Evolutionary conservation across 2,113 vertebrate species (phyloP).

Genomic region (Ammodytes marinus): DNA sequence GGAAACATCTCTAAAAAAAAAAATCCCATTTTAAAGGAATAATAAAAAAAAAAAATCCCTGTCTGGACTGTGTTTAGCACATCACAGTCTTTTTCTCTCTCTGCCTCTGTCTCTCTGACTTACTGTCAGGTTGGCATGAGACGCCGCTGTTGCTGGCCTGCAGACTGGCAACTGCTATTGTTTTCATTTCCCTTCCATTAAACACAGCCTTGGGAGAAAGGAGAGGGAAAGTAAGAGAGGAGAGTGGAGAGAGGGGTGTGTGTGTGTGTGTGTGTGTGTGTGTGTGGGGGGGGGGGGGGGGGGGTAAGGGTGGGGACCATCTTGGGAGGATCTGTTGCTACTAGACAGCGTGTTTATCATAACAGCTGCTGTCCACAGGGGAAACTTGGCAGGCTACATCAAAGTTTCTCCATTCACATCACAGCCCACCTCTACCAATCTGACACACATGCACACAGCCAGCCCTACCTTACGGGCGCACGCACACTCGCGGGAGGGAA

Average conservation of each 20-base stretch:
- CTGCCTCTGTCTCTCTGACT: slow-evolving; percentile 52
- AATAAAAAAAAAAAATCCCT: not conserved
- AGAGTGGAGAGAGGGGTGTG: slow-evolving; percentile 60
- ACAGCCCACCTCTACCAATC: slow-evolving; percentile 77
- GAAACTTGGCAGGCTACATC: slow-evolving; percentile 82
- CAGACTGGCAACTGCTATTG: slow-evolving; percentile 74
- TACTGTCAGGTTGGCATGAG: slow-evolving; percentile 67
- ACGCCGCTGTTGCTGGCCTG: slow-evolving; percentile 38
- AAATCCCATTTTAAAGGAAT: no score
- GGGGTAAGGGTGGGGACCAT: slow-evolving; percentile 70
- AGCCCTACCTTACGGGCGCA: slow-evolving; percentile 1
- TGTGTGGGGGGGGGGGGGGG: slow-evolving; percentile 29
- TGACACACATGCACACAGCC: slow-evolving; percentile 52
- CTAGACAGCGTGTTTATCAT: slow-evolving; percentile 83
- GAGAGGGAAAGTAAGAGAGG: slow-evolving; percentile 53
- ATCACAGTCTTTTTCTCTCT: slow-evolving; percentile 39
- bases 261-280: no score
- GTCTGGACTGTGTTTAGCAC: slow-evolving; percentile 45
- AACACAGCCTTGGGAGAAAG: slow-evolving; percentile 69
- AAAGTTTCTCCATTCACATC: slow-evolving; percentile 74
- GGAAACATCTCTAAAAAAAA: slow-evolving; percentile 30
- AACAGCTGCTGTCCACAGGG: slow-evolving; percentile 83
- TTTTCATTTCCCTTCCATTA: slow-evolving; percentile 82
- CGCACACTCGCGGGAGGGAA: slow-evolving; percentile 15
- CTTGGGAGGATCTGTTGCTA: slow-evolving; percentile 81